These are phyloP conservation scores for Fulmarus glacialis DNA, from an alignment of 2,113 vertebrate species.

Conservation along the genomic window DNA sequence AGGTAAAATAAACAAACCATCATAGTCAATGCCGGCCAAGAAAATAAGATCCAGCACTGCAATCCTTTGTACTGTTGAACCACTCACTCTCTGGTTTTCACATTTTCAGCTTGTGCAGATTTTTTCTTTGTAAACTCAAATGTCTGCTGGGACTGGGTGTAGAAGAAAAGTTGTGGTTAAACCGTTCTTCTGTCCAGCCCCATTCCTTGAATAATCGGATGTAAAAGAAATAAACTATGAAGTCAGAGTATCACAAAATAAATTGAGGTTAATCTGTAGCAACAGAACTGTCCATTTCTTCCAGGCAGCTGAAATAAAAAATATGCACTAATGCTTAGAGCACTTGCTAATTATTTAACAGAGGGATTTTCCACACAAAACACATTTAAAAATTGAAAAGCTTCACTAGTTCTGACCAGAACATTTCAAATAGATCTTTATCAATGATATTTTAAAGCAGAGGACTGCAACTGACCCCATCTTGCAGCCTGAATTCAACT, in stretches of 20 bases:
- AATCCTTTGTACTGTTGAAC: not conserved
- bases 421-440: not conserved
- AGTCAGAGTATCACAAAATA: not conserved
- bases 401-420: not conserved
- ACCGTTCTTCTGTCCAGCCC: not conserved
- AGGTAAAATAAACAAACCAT: constrained; percentile 36
- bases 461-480: not conserved
- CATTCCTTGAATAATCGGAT: not conserved
- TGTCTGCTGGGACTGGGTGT: not conserved
- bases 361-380: constrained; percentile 15
- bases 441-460: not conserved
- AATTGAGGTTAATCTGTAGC: not conserved
- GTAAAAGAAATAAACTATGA: constrained; percentile 7
- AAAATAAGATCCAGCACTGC: constrained; percentile 1
- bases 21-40: not conserved
- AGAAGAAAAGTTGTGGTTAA: not conserved
- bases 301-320: not conserved
- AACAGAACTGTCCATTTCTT: not conserved
- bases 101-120: not conserved
- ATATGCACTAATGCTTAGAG: not conserved
- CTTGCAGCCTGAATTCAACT: not conserved
- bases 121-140: not conserved
- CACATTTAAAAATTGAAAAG: not conserved
- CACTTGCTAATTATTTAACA: constrained; percentile 33
- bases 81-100: not conserved